Evolutionary conservation across 2,888 invertebrate genomes (phyloP), one percentile per base, ranked within the genome.

Genomic region (Campoplex capitator): DNA sequence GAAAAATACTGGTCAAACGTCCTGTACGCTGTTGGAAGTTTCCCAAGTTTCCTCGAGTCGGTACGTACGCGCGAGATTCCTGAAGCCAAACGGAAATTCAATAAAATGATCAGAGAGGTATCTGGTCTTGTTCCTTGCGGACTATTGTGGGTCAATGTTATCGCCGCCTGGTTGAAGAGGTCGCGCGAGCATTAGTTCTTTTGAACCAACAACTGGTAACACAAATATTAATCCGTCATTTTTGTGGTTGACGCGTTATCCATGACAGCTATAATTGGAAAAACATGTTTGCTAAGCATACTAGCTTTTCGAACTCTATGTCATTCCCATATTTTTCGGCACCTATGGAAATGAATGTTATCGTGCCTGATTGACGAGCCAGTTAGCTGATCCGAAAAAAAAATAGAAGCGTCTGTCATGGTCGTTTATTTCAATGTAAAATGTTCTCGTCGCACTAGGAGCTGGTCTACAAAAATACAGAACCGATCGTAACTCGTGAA

Each of bases 131-230:
- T 56, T 70, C 23, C 35, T 11, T 32, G 32, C 71, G 32, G 45
- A 42, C 42, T n/a, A 68, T 56, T 48, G 48, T 16, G 28, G 76
- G 51, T 65, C 51, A 62, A 45, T 62, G 80, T 88, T 88, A 86
- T 88, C 88, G 74, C 84, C 88, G 56, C 71, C 71, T 71, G 88
- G 86, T 82, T 65, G 75, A 32, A 58, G 48, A 68, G 62, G 51
- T 75, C 18, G 45, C 48, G 48, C 56, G 48, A 42, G 23, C 54
- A 56, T 54, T 23, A 23, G 65, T 77, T 78, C 32, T 42, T 23
- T 42, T 74, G 38, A 62, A 74, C 74, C 74, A 58, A 56, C 85
- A 16, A 74, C 23, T 74, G 85, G 78, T 85, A 83, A 83, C 51
- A 51, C 32, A 58, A 45, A 35, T 28, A n/a, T 65, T 82, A 54